Conservation (phyloP, 2,797 vertebrate genomes). For the Helarctos malayanus region DNA sequence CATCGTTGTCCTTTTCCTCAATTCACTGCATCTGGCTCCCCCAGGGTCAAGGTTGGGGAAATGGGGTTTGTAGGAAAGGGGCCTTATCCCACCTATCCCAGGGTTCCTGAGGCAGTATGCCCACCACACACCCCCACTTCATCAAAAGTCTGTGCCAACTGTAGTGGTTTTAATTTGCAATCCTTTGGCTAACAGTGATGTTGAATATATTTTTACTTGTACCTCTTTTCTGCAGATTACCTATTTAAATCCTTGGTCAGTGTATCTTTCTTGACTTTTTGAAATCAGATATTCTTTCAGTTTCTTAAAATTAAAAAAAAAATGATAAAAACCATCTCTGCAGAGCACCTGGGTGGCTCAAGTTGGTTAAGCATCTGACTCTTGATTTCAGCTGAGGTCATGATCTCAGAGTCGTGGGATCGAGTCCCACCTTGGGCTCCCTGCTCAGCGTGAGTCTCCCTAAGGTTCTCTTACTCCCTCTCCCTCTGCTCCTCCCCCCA, state of each 20-base stretch:
- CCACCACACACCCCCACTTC: neutral
- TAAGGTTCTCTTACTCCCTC: neutral
- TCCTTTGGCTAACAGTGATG: neutral
- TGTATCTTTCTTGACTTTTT: neutral
- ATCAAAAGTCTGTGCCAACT: neutral
- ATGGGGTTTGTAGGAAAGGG: neutral
- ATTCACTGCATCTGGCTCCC: neutral
- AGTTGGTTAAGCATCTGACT: neutral
- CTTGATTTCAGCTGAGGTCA: neutral
- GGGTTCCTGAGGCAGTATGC: neutral
- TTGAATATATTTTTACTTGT: neutral
- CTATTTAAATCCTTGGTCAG: neutral
- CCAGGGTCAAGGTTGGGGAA: neutral
- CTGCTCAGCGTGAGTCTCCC: neutral
- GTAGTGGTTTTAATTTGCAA: neutral
- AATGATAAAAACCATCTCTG: neutral
- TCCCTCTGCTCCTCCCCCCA: neutral
- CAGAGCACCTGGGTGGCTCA: neutral
- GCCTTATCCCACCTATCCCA: fast-evolving
- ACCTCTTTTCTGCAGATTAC: neutral
- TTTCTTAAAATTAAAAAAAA: conserved; percentile 41
- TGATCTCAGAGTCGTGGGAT: neutral
- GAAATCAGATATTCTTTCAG: neutral
- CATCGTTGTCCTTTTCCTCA: neutral
- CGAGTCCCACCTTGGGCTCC: neutral